Evolutionary conservation across 1,140 invertebrate genomes (phyloP), one percentile per base, ranked within the genome.

Genomic region (Lepidostoma basale): DNA sequence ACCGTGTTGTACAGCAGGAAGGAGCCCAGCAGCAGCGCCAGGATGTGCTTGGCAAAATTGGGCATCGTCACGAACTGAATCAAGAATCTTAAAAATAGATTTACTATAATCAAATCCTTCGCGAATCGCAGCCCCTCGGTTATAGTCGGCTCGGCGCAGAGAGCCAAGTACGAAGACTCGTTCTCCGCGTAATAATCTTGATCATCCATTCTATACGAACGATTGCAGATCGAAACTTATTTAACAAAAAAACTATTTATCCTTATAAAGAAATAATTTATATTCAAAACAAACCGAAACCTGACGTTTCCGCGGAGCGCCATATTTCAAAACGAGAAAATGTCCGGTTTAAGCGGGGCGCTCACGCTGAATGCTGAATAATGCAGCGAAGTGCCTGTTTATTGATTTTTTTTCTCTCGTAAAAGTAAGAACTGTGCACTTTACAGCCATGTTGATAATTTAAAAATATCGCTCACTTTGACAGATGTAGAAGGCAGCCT

Each of bases 51-150:
- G 30, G 79, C 75, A 71, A 79, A 78, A 39, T 78, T 76, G 4
- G 80, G 77, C 56, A 81, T 64, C 20, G 75, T 52, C 54, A 77
- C 68, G 68, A 72, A 79, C 49, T 83, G 82, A 52, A 81, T 76
- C 26, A 60, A 40, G 14, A 60, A 40, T 22, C 56, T 40, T 3
- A 79, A 67, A 23, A 67, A 60, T 10, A 82, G 23, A 74, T 82
- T 83, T 8, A 77, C 76, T 42, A 81, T 64, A 18, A 83, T 75
- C 44, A 83, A 73, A 73, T 83, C 82, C 69, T 77, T 80, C 10
- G 81, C 79, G 75, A 83, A 83, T 56, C 76, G 68, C 6, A 81
- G 69, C 14, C 82, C 81, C 72, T 81, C 80, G 68, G 78, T 78
- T 0, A 83, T 45, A 8, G 82, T 83, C 14, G 82, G 80, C 75